Base-by-base conservation (phyloP, 2,888 invertebrate species). In the Cactoblastis cactorum region DNA sequence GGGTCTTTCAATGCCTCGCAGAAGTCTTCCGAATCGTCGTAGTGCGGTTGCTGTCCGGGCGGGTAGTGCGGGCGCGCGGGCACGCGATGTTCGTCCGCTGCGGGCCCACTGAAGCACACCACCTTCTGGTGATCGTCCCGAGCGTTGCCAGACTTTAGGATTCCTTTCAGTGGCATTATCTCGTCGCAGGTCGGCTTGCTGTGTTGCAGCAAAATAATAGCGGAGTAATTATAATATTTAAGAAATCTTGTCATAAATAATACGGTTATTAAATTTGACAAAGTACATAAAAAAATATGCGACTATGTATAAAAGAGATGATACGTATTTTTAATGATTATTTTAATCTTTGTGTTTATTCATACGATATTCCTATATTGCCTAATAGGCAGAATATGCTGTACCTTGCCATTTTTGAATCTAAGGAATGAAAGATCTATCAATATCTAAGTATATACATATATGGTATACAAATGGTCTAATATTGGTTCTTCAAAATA, bases 51-150 rank as follows among this genome's bases (percentile, higher is more conserved):
- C 38, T 80, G 68, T 0, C 78, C 83, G 0, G 81, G 70, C 19
- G 80, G 74, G 58, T 83, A 77, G 2, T 49, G 49, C 0, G 56
- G 46, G 4, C 24, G 50, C 15, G 57, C 53, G 1, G 58, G 24
- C n/a, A 69, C 69, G 0, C 74, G 65, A 34, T 75, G 77, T 18
- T 80, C 80, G 24, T 77, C 77, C 0, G 74, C 53, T n/a, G 80
- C 75, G 0, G 89, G 86, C 0, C 84, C 89, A 52, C 70, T 88
- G 74, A 89, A 89, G 74, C 88, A 89, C 12, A 89, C 87, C 57
- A 89, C 77, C 63, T 86, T 87, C 66, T 88, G 89, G 57, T 88
- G 85, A 55, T 88, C 89, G 15, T 86, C 87, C 9, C 74, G 72
- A 6, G 86, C 74, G 0, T 67, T 69, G 8, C 85, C 80, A 0